phyloP scores from a whole-genome alignment of 2,797 vertebrate genomes.

The Steatocranus sp. region DNA sequence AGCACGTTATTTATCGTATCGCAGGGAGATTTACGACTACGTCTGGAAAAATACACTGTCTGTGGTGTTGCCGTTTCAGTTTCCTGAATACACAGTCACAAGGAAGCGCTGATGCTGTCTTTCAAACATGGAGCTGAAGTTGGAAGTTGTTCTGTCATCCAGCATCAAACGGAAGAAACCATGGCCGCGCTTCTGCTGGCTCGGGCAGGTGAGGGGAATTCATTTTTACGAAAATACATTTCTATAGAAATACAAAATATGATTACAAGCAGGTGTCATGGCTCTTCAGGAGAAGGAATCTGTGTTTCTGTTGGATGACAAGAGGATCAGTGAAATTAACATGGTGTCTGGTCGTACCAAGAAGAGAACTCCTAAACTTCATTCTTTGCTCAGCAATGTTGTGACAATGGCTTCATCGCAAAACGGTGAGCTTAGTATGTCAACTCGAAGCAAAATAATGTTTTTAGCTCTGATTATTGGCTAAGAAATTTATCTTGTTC shows the following conservation, averaged over 20 bases:
- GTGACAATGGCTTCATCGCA: conserved; percentile 80
- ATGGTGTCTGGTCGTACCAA: conserved; percentile 88
- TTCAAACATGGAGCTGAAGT: conserved; percentile 82
- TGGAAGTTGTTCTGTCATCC: conserved; percentile 88
- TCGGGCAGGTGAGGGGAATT: conserved; percentile 82
- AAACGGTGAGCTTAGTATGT: conserved; percentile 72
- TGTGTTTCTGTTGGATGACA: conserved; percentile 89
- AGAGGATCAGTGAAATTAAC: conserved; percentile 87
- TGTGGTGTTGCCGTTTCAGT: not conserved
- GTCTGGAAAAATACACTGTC: not conserved
- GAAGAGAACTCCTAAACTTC: conserved; percentile 84
- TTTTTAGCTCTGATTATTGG: not conserved
- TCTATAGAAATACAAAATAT: not conserved
- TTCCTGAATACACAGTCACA: not conserved
- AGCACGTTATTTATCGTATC: not conserved
- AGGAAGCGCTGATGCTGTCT: not conserved
- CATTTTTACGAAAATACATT: not conserved
- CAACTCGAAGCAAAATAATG: not conserved
- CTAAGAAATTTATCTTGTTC: not conserved
- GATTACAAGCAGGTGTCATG: not conserved
- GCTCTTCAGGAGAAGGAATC: conserved; percentile 86
- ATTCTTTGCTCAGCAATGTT: conserved; percentile 81
- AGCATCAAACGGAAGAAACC: conserved; percentile 91
- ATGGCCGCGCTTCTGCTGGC: conserved; percentile 90
- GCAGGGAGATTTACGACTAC: not conserved